Evolutionary conservation across 2,888 invertebrate genomes (phyloP), one percentile per base, ranked within the genome.

Genomic region (Cordilura impudica): DNA sequence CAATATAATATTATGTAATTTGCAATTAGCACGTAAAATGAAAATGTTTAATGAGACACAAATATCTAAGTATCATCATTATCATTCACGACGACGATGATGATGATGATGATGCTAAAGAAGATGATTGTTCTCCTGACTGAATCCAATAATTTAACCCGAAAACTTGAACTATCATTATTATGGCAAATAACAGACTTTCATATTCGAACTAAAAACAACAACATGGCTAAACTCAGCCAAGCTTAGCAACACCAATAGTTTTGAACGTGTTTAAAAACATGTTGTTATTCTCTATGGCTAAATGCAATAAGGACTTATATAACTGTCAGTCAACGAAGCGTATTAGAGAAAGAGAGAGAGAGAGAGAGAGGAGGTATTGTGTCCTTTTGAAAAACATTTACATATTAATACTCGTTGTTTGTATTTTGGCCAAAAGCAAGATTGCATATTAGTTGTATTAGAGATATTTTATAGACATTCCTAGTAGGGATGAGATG

Each of bases 1-100:
- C 31, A n/a, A 45, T 72, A 58, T 78, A 70, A 79, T 79, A 82
- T 81, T 82, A 81, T 79, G 73, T 81, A 81, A 81, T 69, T 79
- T 76, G 79, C 82, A 82, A 81, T 82, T 82, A 81, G 75, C 81
- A 79, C 76, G 79, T 78, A 58, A 81, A 81, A 74, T 81, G 81
- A 67, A 81, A 82, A 80, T 82, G 76, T 73, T 81, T 78, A 83
- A 82, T 82, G 81, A 80, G 61, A 76, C 81, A 76, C 72, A 82
- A 76, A 69, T 78, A 81, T 56, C 65, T 49, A 73, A 70, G 73
- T 45, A 23, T 23, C 43, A 45, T 26, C 45, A 60, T 43, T 16
- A 31, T 35, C 35, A 39, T 39, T n/a, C n/a, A n/a, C n/a, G n/a
- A n/a, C n/a, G n/a, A n/a, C n/a, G n/a, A n/a, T n/a, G n/a, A n/a